Evolutionary conservation across 2,113 vertebrate species (phyloP), one percentile per base, ranked within the genome.

Genomic region (Hippocampus zosterae): DNA sequence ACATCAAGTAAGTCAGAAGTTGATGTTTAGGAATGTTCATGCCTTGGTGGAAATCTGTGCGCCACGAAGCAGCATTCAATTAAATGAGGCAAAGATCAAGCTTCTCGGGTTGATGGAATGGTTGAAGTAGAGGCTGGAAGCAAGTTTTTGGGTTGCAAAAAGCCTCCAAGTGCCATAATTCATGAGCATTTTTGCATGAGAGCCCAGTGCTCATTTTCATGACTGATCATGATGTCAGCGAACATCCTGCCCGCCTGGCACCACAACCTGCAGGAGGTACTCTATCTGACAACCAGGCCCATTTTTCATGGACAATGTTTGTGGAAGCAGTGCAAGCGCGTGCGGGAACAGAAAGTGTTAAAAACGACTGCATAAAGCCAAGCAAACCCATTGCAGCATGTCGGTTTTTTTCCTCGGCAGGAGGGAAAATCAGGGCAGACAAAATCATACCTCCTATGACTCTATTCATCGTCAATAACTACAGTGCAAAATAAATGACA

Each of bases 221-320:
- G 92, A 92, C 85, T 89, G 92, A 92, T 92, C 87, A 87, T 85
- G 80, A 83, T 85, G 91, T 92, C 91, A 90, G 67, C 81, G 86
- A 85, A 89, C 87, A 88, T 87, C 90, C 89, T 92, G 86, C 86
- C 88, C 88, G 91, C 91, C 89, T 89, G 91, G 90, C 89, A 90
- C 90, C 84, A 68, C 80, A 86, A 88, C 88, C 92, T 83, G 88
- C 90, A 83, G 91, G 90, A 89, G 90, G 89, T 91, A 88, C 90
- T 91, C 89, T 85, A 90, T 89, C 90, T 90, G 84, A 82, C 71
- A 73, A 81, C 76, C 74, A 53, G 65, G 87, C 86, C 88, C 73
- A 91, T 91, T 87, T 81, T 84, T 90, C 87, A 89, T 74, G 0
- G 50, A 59, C 46, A 67, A 81, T 65, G 81, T 70, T 69, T 60